Conservation (phyloP, 1,140 invertebrate species). For the Leguminivora glycinivorella region DNA sequence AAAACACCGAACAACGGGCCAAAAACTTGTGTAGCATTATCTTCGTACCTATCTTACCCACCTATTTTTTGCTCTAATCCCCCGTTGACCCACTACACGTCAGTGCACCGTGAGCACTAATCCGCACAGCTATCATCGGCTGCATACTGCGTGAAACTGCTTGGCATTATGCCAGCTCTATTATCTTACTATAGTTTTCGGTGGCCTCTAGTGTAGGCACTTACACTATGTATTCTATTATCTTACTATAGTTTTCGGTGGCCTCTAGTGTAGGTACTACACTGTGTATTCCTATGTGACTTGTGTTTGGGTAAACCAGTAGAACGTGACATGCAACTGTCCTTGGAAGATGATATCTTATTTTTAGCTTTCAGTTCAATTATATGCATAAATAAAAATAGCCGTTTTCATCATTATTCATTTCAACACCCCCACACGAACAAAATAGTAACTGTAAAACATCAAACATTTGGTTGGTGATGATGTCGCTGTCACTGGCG, state of each 20-base stretch:
- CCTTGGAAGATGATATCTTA: no score
- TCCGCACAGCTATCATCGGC: slow-evolving; percentile 28
- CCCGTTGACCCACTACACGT: slow-evolving; percentile 20
- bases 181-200: slow-evolving; percentile 31
- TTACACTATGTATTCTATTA: no score
- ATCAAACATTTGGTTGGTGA: slow-evolving; percentile 98
- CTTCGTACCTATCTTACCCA: not conserved
- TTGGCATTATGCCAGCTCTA: slow-evolving; percentile 31
- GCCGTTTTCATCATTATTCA: no score
- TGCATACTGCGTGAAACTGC: slow-evolving; percentile 24
- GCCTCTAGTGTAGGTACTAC: slow-evolving; percentile 21
- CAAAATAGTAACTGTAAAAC: no score
- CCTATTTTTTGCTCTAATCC: slow-evolving; percentile 37
- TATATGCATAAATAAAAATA: no score
- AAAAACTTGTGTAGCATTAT: no score
- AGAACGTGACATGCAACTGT: no score
- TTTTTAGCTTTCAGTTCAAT: no score
- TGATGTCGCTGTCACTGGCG: slow-evolving; percentile 97
- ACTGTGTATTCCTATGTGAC: not conserved
- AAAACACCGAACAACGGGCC: no score
- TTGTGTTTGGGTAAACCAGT: not conserved
- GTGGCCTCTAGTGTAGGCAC: slow-evolving; percentile 16
- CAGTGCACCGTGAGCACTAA: slow-evolving; percentile 28
- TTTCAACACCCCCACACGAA: no score
- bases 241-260: slow-evolving; percentile 29